phyloP scores from a whole-genome alignment of 2,797 vertebrate genomes.

The Xerus rutilus region DNA sequence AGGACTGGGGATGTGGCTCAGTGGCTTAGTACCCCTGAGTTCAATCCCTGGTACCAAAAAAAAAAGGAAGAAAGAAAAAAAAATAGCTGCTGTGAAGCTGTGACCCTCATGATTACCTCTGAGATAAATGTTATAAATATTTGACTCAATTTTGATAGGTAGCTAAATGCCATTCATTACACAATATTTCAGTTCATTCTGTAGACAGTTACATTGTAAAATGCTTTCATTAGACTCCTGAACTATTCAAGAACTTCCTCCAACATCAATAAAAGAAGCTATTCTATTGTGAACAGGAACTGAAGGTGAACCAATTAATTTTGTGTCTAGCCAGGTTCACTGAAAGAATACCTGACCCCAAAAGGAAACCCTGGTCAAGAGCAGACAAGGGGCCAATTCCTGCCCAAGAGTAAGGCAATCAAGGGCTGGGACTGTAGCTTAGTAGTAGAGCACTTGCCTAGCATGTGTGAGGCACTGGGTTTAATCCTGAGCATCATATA shows the following conservation, averaged over 20 bases:
- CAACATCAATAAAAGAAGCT: not conserved
- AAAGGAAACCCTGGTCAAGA: not conserved
- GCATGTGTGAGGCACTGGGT: no score
- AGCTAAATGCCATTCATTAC: not conserved
- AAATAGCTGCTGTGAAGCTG: not conserved
- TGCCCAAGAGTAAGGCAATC: conserved; percentile 7
- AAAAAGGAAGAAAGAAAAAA: no score
- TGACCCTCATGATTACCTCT: not conserved
- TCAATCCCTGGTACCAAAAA: no score
- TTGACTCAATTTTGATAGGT: not conserved
- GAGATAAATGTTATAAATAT: conserved; percentile 6
- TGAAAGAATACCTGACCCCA: not conserved
- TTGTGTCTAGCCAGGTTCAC: not conserved
- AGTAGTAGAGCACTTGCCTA: no score
- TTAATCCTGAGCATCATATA: no score
- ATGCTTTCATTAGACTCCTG: not conserved
- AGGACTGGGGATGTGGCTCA: no score
- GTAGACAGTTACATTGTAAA: not conserved
- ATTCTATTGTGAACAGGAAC: not conserved
- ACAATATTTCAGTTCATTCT: not conserved
- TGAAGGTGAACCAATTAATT: conserved; percentile 15
- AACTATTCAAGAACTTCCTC: conserved; percentile 42
- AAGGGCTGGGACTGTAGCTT: no score
- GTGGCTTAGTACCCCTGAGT: no score
- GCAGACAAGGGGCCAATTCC: not conserved